Conservation (phyloP, 2,888 invertebrate species). For the Erpobdella octoculata region DNA sequence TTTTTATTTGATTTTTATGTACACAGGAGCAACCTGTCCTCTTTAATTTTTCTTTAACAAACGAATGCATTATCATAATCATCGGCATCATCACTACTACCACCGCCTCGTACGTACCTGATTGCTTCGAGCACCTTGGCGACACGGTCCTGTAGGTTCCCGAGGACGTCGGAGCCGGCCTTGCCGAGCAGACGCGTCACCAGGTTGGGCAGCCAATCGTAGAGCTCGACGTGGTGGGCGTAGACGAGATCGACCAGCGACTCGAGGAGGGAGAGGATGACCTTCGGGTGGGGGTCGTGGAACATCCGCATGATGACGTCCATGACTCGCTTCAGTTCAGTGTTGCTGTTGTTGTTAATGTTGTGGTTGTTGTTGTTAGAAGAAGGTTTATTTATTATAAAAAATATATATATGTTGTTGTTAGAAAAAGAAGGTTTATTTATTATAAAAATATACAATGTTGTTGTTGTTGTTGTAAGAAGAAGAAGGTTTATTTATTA, state of each 20-base stretch:
- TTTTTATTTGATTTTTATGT: no score
- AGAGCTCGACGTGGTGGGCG: slow-evolving; percentile 75
- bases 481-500: not conserved
- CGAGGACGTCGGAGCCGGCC: slow-evolving; percentile 79
- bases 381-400: not conserved
- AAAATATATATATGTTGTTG: not conserved
- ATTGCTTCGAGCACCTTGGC: slow-evolving; percentile 49
- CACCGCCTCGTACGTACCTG: slow-evolving; percentile 39
- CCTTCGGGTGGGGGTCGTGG: slow-evolving; percentile 86
- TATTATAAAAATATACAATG: not conserved
- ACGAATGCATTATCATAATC: not conserved
- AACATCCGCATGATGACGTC: slow-evolving; percentile 93
- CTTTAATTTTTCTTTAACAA: not conserved
- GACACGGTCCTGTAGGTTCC: slow-evolving; percentile 82
- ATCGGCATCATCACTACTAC: not conserved
- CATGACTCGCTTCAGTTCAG: slow-evolving; percentile 71
- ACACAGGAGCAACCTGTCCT: not conserved
- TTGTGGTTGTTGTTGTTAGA: not conserved
- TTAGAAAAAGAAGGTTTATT: not conserved
- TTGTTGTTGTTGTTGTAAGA: not conserved
- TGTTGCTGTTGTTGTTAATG: slow-evolving; percentile 42
- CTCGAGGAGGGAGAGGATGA: slow-evolving; percentile 84
- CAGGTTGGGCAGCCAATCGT: slow-evolving; percentile 86
- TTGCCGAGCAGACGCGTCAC: slow-evolving; percentile 79
- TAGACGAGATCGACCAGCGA: slow-evolving; percentile 80